Conservation (phyloP, 2,797 vertebrate species). For the Alfaro cultratus region DNA sequence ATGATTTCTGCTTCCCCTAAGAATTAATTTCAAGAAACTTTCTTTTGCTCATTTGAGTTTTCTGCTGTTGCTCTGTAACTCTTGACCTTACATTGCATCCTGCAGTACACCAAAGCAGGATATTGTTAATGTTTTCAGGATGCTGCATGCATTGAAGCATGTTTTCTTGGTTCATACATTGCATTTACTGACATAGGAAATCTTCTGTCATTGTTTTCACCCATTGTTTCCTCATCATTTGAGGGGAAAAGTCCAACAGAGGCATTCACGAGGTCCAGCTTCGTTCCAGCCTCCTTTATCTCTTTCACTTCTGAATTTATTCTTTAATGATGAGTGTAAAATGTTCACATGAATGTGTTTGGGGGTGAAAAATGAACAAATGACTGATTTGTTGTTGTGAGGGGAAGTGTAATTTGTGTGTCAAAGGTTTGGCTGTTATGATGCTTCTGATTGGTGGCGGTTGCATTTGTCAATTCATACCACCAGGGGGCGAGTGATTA, state of each 20-base stretch:
- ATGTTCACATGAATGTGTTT: slow-evolving; percentile 61
- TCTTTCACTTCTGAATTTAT: slow-evolving; percentile 46
- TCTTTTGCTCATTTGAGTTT: slow-evolving; percentile 14
- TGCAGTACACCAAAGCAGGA: slow-evolving; percentile 7
- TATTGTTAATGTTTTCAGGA: slow-evolving; percentile 1
- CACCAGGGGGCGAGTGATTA: slow-evolving; percentile 64
- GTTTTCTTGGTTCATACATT: slow-evolving; percentile 34
- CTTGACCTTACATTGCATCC: slow-evolving; percentile 20
- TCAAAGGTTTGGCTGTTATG: slow-evolving; percentile 66
- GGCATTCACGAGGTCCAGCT: slow-evolving; percentile 21
- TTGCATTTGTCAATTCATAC: slow-evolving; percentile 33
- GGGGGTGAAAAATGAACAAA: slow-evolving; percentile 28
- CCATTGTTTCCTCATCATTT: slow-evolving; percentile 19
- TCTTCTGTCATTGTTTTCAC: slow-evolving; percentile 13
- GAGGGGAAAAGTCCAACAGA: slow-evolving; percentile 17
- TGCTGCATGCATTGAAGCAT: slow-evolving; percentile 15
- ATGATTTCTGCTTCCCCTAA: slow-evolving; percentile 9
- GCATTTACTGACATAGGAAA: slow-evolving; percentile 45
- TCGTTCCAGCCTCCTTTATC: slow-evolving; percentile 33
- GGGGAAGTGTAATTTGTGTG: slow-evolving; percentile 46
- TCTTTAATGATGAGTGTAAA: slow-evolving; percentile 73
- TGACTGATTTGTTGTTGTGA: slow-evolving; percentile 40
- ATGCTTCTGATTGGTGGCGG: slow-evolving; percentile 62
- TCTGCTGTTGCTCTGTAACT: slow-evolving; percentile 15
- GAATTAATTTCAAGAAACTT: not conserved